Percentiles rank a stretch among this genome's conserved stretches.
Evolutionary conservation across 2,797 vertebrate genomes (phyloP).

Genomic region (Diceros bicornis): DNA sequence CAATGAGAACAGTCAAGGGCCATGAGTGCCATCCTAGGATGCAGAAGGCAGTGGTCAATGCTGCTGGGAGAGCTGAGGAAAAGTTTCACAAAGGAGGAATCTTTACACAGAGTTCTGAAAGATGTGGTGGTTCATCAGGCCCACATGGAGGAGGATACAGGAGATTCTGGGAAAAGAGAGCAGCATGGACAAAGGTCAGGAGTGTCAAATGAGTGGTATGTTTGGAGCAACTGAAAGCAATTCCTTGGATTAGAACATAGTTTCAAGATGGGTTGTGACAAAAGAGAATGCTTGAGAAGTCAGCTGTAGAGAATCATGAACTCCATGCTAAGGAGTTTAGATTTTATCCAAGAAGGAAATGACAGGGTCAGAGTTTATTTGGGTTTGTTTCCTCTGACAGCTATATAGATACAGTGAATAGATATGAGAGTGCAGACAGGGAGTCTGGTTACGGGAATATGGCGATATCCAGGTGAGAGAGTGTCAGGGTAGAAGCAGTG

Average conservation of each 20-base stretch:
- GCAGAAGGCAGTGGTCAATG: background rate
- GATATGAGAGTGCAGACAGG: background rate
- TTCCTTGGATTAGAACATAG: background rate
- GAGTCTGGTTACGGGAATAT: background rate
- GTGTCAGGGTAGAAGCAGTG: no score
- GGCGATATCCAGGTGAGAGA: background rate
- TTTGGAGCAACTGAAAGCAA: background rate
- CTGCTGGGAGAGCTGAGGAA: background rate
- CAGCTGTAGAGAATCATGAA: background rate
- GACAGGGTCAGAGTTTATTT: background rate
- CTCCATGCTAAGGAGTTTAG: background rate
- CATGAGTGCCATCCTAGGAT: background rate
- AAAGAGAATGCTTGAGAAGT: background rate
- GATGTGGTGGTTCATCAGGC: background rate
- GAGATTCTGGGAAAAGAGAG: background rate
- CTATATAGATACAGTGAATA: background rate
- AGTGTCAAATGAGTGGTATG: background rate
- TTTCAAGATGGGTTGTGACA: background rate
- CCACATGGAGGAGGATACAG: background rate
- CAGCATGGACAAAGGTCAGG: background rate
- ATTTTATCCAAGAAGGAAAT: background rate
- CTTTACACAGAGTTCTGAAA: background rate
- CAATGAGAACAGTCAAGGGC: background rate
- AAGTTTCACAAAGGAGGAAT: background rate
- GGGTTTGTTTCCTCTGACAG: background rate